Conservation (phyloP, 2,113 vertebrate genomes). For the Pteruthius melanotis region DNA sequence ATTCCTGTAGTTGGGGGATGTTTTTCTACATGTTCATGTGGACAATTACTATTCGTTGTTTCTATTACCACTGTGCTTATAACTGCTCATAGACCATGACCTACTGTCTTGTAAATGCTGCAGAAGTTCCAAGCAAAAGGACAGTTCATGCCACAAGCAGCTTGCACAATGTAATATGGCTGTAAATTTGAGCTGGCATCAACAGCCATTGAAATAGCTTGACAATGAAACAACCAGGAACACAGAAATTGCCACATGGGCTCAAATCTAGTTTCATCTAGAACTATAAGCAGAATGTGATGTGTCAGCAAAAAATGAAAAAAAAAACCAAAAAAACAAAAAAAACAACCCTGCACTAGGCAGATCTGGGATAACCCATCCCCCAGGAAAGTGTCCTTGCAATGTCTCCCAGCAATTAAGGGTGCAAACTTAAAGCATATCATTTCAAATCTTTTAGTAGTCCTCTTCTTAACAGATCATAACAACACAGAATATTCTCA, state of each 20-base stretch:
- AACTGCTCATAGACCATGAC: constrained; percentile 16
- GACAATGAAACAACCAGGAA: constrained; percentile 11
- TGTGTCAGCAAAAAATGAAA: background rate
- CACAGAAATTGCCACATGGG: constrained; percentile 10
- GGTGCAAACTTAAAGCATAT: background rate
- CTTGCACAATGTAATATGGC: background rate
- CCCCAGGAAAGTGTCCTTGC: background rate
- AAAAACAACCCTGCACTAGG: background rate
- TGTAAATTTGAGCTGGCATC: constrained; percentile 32
- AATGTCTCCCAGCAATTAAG: constrained; percentile 5
- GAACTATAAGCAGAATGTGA: constrained; percentile 10
- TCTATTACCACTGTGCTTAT: background rate
- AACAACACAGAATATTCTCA: background rate
- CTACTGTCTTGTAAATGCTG: constrained; percentile 14
- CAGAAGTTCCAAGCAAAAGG: constrained; percentile 31
- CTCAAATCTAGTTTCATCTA: constrained; percentile 23
- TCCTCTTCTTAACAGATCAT: background rate
- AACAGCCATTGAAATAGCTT: background rate
- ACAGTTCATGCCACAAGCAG: background rate
- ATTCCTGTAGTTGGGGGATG: background rate
- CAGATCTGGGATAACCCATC: background rate
- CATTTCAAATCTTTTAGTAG: background rate
- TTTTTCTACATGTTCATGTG: constrained; percentile 17
- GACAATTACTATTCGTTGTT: background rate
- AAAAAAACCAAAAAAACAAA: too few species aligned